phyloP scores from a whole-genome alignment of 2,797 vertebrate species.

The Scyliorhinus canicula region DNA sequence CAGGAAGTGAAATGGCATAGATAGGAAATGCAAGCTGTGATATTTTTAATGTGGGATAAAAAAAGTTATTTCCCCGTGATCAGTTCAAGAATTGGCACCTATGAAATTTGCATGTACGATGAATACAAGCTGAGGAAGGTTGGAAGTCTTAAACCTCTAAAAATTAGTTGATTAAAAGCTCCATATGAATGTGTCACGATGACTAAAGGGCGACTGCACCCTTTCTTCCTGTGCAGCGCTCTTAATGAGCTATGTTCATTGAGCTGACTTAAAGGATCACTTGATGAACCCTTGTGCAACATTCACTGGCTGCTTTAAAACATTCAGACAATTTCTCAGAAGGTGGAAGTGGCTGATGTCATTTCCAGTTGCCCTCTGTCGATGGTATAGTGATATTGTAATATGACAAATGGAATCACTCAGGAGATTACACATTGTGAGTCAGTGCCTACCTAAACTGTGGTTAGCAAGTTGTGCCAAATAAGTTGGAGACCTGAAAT shows the following conservation, averaged over 20 bases:
- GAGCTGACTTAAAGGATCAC: not conserved
- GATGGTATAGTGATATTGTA: not conserved
- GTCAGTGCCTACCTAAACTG: not conserved
- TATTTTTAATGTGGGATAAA: not conserved
- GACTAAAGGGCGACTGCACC: not conserved
- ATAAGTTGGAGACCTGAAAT: not conserved
- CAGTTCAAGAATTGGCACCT: not conserved
- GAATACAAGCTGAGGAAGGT: not conserved
- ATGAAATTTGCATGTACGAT: not conserved
- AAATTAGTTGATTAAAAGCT: not conserved
- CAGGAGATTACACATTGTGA: not conserved
- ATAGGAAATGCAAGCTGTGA: not conserved
- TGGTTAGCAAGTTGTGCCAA: not conserved
- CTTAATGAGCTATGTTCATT: not conserved
- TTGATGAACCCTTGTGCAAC: not conserved
- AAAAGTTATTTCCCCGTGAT: not conserved
- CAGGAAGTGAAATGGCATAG: not conserved
- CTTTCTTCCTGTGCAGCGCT: not conserved
- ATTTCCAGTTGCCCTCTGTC: not conserved
- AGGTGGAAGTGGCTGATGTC: not conserved
- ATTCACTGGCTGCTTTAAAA: not conserved
- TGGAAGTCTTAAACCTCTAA: not conserved
- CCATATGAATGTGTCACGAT: not conserved
- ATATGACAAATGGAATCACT: not conserved
- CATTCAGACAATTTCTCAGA: not conserved